Percentiles rank a stretch among this genome's conserved stretches.
Evolutionary conservation across 1,140 invertebrate species (phyloP).

Genomic region (Calosoma granatense): DNA sequence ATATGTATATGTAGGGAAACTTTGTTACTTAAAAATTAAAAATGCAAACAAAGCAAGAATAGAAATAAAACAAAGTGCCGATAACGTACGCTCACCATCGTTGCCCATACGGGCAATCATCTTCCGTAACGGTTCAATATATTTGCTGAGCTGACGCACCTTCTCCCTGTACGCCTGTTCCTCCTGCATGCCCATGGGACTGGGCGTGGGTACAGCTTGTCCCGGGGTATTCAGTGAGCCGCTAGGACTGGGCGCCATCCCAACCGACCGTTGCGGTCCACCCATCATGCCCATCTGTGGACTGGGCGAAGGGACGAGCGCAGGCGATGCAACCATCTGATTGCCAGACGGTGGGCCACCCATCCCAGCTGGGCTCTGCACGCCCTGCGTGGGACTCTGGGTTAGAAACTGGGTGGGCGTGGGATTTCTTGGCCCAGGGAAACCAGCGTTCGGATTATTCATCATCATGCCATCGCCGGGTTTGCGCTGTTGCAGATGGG

Average conservation of each 20-base stretch:
- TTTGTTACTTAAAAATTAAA: too few relatives aligned
- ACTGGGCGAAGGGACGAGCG: constrained; percentile 58
- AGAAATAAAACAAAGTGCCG: not conserved
- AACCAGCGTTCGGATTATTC: constrained; percentile 17
- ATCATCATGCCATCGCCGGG: constrained; percentile 19
- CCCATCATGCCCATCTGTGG: constrained; percentile 46
- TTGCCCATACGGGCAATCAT: constrained; percentile 81
- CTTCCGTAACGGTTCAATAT: constrained; percentile 80
- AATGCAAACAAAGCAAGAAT: not conserved
- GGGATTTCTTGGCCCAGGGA: constrained; percentile 35
- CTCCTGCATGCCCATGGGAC: constrained; percentile 58
- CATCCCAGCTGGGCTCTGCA: constrained; percentile 55
- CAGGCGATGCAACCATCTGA: constrained; percentile 60
- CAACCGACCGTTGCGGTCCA: constrained; percentile 29
- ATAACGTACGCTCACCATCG: constrained; percentile 57
- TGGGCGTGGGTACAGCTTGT: constrained; percentile 54
- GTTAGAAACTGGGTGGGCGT: constrained; percentile 55
- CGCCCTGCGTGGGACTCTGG: constrained; percentile 58
- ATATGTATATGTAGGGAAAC: too few relatives aligned
- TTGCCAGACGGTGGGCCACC: constrained; percentile 43
- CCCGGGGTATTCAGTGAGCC: constrained; percentile 72
- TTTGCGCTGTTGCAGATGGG: constrained; percentile 25
- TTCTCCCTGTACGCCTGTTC: constrained; percentile 88
- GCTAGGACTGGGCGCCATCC: constrained; percentile 70
- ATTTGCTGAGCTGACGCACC: constrained; percentile 82